Base-by-base conservation (phyloP, 2,113 vertebrate species). In the Bufo bufo region DNA sequence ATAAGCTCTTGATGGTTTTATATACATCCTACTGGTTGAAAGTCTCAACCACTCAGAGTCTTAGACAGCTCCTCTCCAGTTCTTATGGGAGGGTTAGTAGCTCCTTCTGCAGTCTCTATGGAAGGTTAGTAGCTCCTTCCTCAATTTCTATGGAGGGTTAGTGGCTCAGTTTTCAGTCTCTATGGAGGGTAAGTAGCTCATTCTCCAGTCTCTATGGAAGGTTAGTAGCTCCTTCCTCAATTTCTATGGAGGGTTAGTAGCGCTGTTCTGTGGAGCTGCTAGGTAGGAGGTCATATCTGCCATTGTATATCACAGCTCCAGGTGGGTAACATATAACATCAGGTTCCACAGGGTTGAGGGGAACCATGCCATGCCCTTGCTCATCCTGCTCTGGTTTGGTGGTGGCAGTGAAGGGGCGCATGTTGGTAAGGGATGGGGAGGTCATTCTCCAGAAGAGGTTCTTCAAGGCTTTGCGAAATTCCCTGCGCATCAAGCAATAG, bases 401-500 rank as follows among this genome's bases (percentile, higher is more conserved):
- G 87, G 94, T 95, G 88, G 96, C 96, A 0, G 97, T 96, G 91
- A 98, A 96, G 16, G 96, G 97, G 19, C 96, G 94, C 91, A 96
- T 96, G 84, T 94, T 92, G 72, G 96, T 96, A 77, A 96, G 90
- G 0, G 95, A 95, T 0, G 97, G 97, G 0, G 96, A 97, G 0
- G 97, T 94, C 85, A 98, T 94, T 84, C 95, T 93, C 96, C 97
- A 96, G 89, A 99, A 96, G 43, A 99, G 94, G 79, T 90, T 97
- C 86, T 95, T 97, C 90, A 99, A 94, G 4, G 97, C 96, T 84
- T 97, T 97, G 78, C 98, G 96, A 90, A 99, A 99, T 92, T 99
- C 97, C 16, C 96, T 94, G 92, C 98, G 95, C 96, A 98, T 97
- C 19, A 99, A 94, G 87, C 98, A 99, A 92, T 99, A 99, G 77